phyloP scores from a whole-genome alignment of 2,113 vertebrate genomes.

The Psilopsiagon aymara region DNA sequence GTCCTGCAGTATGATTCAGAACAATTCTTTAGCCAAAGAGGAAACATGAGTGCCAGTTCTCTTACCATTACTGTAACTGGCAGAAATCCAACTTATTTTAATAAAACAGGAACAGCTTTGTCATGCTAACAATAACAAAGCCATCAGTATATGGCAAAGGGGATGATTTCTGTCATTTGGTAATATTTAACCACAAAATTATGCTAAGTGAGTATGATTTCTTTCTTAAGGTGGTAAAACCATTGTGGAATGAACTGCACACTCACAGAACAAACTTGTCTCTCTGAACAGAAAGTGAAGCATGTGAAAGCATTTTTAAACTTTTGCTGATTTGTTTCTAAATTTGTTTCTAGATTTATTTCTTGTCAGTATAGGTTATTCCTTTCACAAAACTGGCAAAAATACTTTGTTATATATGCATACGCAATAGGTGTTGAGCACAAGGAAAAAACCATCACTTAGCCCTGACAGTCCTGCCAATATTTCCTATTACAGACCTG shows the following conservation, averaged over 20 bases:
- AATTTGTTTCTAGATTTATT: neutral
- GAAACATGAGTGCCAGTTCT: neutral
- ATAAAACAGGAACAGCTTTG: neutral
- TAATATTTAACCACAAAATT: neutral
- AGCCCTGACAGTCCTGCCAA: neutral
- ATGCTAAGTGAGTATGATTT: neutral
- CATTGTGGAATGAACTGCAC: neutral
- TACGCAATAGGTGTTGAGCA: neutral
- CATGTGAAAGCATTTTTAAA: neutral
- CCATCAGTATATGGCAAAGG: neutral
- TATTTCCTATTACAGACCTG: neutral
- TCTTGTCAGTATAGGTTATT: neutral
- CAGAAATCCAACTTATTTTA: neutral
- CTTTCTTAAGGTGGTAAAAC: neutral
- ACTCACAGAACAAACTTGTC: neutral
- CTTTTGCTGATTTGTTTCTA: neutral
- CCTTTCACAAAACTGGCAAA: neutral
- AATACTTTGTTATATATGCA: neutral
- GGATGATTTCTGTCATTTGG: neutral
- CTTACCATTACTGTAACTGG: neutral
- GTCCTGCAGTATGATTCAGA: rapidly evolving
- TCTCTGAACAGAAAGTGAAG: neutral
- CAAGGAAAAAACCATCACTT: neutral
- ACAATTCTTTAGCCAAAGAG: neutral
- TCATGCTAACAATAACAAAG: neutral